phyloP scores from a whole-genome alignment of 2,113 vertebrate species.

The Himantopus leucocephalus region DNA sequence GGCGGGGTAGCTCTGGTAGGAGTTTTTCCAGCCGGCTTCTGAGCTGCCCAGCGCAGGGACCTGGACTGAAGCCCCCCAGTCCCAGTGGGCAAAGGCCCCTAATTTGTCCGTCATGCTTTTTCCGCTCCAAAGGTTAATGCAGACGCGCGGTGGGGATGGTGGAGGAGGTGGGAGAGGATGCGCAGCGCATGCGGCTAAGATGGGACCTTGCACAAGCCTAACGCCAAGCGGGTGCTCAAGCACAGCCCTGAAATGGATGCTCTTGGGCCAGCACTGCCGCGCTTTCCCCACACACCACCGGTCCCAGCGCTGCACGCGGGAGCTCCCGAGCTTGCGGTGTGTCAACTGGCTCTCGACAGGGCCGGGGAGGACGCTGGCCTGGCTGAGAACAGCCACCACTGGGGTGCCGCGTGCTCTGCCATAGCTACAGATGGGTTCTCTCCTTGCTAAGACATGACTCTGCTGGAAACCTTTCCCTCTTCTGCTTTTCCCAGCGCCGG shows the following conservation, averaged over 20 bases:
- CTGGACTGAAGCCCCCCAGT: not conserved
- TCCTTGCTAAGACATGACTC: fast-evolving
- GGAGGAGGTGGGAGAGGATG: not conserved
- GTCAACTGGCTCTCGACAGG: no score
- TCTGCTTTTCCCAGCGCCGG: not conserved
- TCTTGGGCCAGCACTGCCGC: not conserved
- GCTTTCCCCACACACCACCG: not conserved
- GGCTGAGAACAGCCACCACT: no score
- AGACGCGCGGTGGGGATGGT: not conserved
- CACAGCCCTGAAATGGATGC: not conserved
- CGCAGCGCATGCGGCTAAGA: fast-evolving
- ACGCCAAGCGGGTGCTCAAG: not conserved
- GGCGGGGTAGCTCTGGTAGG: fast-evolving
- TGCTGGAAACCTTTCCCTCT: not conserved
- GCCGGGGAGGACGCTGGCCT: no score
- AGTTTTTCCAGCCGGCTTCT: not conserved
- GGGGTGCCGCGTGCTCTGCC: not conserved
- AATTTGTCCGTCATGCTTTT: not conserved
- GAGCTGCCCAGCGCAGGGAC: not conserved
- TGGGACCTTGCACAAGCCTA: not conserved
- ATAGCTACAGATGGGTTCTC: not conserved
- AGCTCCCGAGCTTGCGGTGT: no score
- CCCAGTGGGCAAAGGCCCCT: not conserved
- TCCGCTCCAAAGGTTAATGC: slow-evolving; percentile 10
- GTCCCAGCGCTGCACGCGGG: no score